Conservation (phyloP, 2,113 vertebrate species). For the Lepidothrix coronata region DNA sequence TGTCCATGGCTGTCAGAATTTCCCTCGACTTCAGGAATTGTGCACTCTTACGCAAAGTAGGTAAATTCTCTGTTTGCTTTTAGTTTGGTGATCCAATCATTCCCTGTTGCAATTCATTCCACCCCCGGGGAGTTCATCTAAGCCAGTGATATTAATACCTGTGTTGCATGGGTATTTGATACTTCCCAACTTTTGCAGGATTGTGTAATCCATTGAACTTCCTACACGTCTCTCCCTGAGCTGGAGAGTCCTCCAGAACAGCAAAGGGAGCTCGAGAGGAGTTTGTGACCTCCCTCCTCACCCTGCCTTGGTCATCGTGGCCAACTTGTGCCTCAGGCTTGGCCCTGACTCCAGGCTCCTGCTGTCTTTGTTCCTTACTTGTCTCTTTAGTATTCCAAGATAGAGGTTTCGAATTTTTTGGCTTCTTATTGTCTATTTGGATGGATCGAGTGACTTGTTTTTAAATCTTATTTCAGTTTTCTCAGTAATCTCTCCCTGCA, state of each 20-base stretch:
- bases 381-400: not conserved
- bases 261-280: not conserved
- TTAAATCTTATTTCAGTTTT: not conserved
- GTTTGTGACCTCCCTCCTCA: not conserved
- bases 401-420: not conserved
- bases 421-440: not conserved
- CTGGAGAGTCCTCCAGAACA: not conserved
- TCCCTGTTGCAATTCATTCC: not conserved
- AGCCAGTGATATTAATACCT: not conserved
- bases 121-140: not conserved
- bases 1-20: not conserved
- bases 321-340: accelerated
- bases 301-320: not conserved
- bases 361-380: not conserved
- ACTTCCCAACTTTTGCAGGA: not conserved
- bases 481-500: not conserved
- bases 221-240: not conserved
- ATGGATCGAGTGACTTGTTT: not conserved
- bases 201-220: not conserved
- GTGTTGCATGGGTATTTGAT: not conserved
- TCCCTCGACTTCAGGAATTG: not conserved
- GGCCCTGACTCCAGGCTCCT: not conserved
- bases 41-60: not conserved
- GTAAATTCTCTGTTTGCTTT: not conserved
- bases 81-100: not conserved